Conservation (phyloP, 2,113 vertebrate genomes). For the Sterna hirundo region DNA sequence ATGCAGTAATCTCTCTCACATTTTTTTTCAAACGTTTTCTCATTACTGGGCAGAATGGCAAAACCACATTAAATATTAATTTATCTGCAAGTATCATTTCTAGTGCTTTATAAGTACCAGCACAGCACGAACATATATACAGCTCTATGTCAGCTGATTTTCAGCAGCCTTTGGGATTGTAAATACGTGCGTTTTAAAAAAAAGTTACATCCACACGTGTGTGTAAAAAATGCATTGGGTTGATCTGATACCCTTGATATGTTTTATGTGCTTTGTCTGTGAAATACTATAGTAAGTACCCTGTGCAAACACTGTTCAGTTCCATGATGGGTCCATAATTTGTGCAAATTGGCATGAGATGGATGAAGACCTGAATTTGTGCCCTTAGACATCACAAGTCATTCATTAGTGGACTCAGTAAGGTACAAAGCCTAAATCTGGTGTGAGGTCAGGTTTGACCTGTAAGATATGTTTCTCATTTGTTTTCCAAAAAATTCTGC, state of each 20-base stretch:
- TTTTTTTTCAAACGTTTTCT: background rate
- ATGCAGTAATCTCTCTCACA: background rate
- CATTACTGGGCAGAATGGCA: background rate
- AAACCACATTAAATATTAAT: conserved; percentile 25
- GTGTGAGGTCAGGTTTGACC: background rate
- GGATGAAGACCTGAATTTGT: background rate
- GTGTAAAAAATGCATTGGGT: background rate
- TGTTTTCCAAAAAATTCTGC: background rate
- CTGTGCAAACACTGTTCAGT: background rate
- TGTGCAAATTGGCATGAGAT: background rate
- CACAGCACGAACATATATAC: background rate
- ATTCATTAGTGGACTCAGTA: background rate
- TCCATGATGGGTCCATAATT: background rate
- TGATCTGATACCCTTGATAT: background rate
- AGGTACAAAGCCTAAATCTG: background rate
- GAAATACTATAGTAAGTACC: background rate
- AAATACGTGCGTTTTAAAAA: background rate
- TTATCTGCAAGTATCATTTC: background rate
- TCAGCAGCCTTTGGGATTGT: background rate
- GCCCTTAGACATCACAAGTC: background rate
- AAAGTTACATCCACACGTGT: background rate
- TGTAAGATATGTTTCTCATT: background rate
- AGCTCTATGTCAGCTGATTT: background rate
- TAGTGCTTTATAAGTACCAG: background rate
- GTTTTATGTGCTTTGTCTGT: background rate